These are phyloP conservation scores for Vanessa atalanta DNA, from an alignment of 1,140 invertebrate species.

Conservation along the genomic window DNA sequence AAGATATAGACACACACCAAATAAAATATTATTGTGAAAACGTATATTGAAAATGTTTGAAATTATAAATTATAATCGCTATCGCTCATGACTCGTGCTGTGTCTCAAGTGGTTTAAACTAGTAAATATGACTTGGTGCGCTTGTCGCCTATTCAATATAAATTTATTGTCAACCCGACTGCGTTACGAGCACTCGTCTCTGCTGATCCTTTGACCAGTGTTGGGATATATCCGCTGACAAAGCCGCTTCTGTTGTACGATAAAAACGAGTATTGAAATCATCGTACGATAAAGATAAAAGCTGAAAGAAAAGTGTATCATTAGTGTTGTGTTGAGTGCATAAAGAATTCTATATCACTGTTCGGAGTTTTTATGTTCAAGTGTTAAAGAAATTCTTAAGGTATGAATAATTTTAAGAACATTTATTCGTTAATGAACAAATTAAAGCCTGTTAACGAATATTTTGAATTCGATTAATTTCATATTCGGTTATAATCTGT, in stretches of 20 bases:
- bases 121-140: constrained; percentile 55
- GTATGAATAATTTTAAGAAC: neutral
- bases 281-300: constrained; percentile 22
- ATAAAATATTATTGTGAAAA: neutral
- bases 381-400: neutral
- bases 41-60: neutral
- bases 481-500: neutral
- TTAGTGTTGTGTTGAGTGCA: constrained; percentile 20
- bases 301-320: constrained; percentile 16
- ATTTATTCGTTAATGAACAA: neutral
- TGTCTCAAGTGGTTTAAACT: constrained; percentile 52
- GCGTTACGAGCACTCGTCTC: constrained; percentile 53
- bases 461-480: neutral
- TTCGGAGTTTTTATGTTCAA: neutral
- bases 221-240: constrained; percentile 9
- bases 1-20: too few species aligned
- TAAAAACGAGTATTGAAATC: constrained; percentile 11
- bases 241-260: neutral
- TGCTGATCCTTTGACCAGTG: constrained; percentile 23
- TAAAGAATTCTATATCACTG: neutral
- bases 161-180: constrained; percentile 61
- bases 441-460: neutral
- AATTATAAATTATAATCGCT: constrained; percentile 21
- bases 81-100: constrained; percentile 35
- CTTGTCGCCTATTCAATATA: constrained; percentile 54